phyloP scores from a whole-genome alignment of 2,888 invertebrate species.

The Sceliomorpha sp. region DNA sequence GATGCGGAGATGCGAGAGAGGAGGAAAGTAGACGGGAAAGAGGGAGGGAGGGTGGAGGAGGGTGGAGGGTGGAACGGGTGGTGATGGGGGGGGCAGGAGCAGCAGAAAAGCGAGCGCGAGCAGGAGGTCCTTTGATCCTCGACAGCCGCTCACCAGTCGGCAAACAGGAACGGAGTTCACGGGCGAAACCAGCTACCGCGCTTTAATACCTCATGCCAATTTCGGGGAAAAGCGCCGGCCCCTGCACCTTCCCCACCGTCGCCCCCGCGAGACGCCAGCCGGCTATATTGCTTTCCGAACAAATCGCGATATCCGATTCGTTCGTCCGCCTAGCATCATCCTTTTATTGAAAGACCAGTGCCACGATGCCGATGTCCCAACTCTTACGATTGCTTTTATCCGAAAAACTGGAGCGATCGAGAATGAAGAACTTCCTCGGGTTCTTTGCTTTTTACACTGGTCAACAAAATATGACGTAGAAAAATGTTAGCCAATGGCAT shows the following conservation, averaged over 20 bases:
- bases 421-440: too few species aligned
- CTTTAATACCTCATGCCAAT: slow-evolving; percentile 81
- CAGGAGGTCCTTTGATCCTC: slow-evolving; percentile 78
- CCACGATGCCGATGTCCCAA: slow-evolving; percentile 21
- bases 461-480: too few species aligned
- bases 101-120: too few species aligned
- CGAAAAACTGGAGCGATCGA: too few species aligned
- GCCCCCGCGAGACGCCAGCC: slow-evolving; percentile 64
- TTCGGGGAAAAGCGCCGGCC: slow-evolving; percentile 73
- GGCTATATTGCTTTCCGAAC: slow-evolving; percentile 79
- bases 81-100: too few species aligned
- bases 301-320: slow-evolving; percentile 78
- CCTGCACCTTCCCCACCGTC: too few species aligned
- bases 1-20: slow-evolving; percentile 7
- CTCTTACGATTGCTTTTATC: slow-evolving; percentile 37
- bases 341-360: slow-evolving; percentile 19
- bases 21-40: slow-evolving; percentile 13
- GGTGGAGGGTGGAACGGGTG: slow-evolving; percentile 38
- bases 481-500: too few species aligned
- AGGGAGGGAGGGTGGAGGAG: slow-evolving; percentile 13
- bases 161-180: slow-evolving; percentile 77
- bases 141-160: slow-evolving; percentile 73
- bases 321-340: slow-evolving; percentile 17
- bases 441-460: too few species aligned
- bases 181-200: slow-evolving; percentile 75